Percentiles rank a stretch among this genome's conserved stretches.
Evolutionary conservation across 1,140 invertebrate species (phyloP).

Genomic region (Drosophila lacertosa): DNA sequence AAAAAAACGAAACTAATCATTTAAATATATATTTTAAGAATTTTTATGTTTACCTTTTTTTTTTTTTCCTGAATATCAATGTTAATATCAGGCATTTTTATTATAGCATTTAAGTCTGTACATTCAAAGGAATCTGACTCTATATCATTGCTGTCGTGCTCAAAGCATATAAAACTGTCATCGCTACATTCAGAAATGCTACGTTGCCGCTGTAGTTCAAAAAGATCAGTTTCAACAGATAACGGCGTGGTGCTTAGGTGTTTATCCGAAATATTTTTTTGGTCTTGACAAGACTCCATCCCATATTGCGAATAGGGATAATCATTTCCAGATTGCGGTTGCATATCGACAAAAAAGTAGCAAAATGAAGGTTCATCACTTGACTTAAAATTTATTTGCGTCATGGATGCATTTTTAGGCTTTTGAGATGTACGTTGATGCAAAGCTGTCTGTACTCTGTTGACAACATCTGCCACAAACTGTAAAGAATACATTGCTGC

Average conservation of each 20-base stretch:
- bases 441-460: conserved; percentile 50
- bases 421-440: conserved; percentile 56
- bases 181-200: conserved; percentile 74
- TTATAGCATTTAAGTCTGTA: conserved; percentile 22
- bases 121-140: conserved; percentile 13
- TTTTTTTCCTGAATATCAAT: conserved; percentile 29
- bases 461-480: conserved; percentile 58
- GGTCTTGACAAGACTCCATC: conserved; percentile 32
- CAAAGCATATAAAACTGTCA: conserved; percentile 75
- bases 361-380: conserved; percentile 53
- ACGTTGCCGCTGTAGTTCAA: conserved; percentile 50
- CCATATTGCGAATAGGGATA: conserved; percentile 48
- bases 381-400: conserved; percentile 44
- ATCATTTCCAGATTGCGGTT: conserved; percentile 37
- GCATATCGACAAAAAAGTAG: conserved; percentile 67
- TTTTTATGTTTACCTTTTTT: conserved; percentile 56
- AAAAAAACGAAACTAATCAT: conserved; percentile 5
- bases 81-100: conserved; percentile 40
- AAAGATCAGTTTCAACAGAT: not conserved
- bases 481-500: conserved; percentile 61
- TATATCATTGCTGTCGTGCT: conserved; percentile 48
- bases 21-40: not conserved
- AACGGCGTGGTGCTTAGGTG: not conserved
- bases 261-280: conserved; percentile 42
- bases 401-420: conserved; percentile 36